phyloP scores from a whole-genome alignment of 2,888 invertebrate species.

The Cerceris rybyensis region DNA sequence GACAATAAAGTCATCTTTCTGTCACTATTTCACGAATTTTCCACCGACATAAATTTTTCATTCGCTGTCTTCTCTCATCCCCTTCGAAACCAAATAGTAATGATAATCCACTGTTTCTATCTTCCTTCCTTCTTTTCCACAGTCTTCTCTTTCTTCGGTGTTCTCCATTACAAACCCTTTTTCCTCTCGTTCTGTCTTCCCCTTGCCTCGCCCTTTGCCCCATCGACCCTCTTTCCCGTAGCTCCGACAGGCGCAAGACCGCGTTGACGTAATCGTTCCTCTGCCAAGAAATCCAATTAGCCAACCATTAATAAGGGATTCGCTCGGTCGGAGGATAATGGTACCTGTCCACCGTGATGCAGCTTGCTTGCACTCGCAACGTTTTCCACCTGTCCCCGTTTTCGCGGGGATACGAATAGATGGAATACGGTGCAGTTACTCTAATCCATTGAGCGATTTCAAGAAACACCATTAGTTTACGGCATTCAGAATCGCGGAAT shows the following conservation, averaged over 20 bases:
- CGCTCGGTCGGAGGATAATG: slow-evolving; percentile 62
- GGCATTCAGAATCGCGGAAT: slow-evolving; percentile 19
- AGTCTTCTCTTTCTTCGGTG: neutral
- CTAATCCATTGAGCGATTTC: slow-evolving; percentile 1
- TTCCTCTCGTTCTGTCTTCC: neutral
- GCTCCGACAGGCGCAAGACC: slow-evolving; percentile 4
- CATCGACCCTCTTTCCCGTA: slow-evolving; percentile 4
- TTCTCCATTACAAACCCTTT: neutral
- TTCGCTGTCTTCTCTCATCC: too few species aligned
- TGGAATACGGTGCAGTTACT: slow-evolving; percentile 4
- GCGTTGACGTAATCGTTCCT: slow-evolving; percentile 63
- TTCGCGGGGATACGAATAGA: slow-evolving; percentile 31
- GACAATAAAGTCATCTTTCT: slow-evolving; percentile 8
- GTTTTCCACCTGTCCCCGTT: slow-evolving; percentile 41
- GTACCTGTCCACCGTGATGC: slow-evolving; percentile 52
- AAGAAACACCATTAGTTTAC: slow-evolving; percentile 38
- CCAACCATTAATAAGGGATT: slow-evolving; percentile 75
- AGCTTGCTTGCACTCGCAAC: slow-evolving; percentile 31
- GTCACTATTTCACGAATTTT: slow-evolving; percentile 1
- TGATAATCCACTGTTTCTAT: too few species aligned
- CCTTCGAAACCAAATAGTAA: too few species aligned
- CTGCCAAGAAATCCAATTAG: slow-evolving; percentile 74
- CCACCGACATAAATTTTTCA: neutral
- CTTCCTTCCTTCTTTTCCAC: too few species aligned
- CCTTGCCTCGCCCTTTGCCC: neutral